A percentile compares a stretch with the other conserved stretches of the same genome.
These are phyloP conservation scores for Pandion haliaetus DNA, from an alignment of 2,113 vertebrate genomes.

Conservation along the genomic window DNA sequence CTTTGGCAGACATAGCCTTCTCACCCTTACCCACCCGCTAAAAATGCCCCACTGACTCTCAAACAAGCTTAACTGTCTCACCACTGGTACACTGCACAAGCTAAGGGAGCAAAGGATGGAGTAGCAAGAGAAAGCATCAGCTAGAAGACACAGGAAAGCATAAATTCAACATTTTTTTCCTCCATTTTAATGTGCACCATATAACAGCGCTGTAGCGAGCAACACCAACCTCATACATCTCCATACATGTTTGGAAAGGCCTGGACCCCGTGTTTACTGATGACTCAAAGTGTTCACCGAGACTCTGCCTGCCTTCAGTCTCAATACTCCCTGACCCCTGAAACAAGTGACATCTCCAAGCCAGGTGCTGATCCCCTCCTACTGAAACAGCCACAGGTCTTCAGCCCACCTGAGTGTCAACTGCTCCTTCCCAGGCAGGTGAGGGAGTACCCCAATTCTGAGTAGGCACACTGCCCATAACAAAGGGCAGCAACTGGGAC, in stretches of 20 bases:
- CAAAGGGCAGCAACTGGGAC: not conserved
- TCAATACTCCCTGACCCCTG: not conserved
- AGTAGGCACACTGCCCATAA: rapidly evolving
- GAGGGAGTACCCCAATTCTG: not conserved
- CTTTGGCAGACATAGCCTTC: not conserved
- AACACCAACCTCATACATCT: not conserved
- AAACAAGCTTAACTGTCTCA: not conserved
- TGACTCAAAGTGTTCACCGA: rapidly evolving
- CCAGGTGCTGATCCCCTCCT: not conserved
- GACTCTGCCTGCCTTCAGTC: not conserved
- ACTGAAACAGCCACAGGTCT: not conserved
- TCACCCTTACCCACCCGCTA: not conserved
- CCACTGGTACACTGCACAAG: no score
- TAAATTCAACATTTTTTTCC: not conserved
- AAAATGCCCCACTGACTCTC: not conserved
- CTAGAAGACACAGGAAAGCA: not conserved
- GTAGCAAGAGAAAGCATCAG: not conserved
- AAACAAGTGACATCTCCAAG: not conserved
- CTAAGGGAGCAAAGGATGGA: not conserved
- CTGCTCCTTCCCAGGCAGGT: not conserved
- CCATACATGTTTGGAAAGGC: not conserved
- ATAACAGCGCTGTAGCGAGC: not conserved
- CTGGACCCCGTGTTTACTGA: no score
- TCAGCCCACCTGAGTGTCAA: not conserved
- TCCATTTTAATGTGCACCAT: not conserved